phyloP scores from a whole-genome alignment of 2,797 vertebrate genomes.

The Danio tinwini region DNA sequence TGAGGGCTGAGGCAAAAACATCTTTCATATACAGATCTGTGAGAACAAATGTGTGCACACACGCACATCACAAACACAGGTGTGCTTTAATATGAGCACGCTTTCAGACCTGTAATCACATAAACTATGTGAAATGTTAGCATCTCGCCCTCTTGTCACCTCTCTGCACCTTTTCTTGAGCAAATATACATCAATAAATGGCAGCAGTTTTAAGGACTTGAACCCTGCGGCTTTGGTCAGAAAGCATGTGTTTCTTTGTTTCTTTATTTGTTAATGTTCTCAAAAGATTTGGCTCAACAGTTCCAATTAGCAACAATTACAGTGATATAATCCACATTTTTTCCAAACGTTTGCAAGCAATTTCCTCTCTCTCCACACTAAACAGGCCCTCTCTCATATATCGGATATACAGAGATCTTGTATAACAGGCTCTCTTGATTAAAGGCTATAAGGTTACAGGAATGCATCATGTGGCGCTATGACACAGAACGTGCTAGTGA shows the following conservation, averaged over 20 bases:
- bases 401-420: conserved; percentile 28
- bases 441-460: conserved; percentile 28
- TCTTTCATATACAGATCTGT: not conserved
- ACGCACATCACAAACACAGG: conserved; percentile 38
- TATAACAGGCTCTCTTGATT: conserved; percentile 34
- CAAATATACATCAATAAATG: conserved; percentile 34
- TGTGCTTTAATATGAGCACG: not conserved
- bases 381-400: conserved; percentile 23
- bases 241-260: conserved; percentile 18
- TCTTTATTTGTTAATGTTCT: conserved; percentile 37
- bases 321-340: conserved; percentile 39
- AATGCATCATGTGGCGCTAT: not conserved
- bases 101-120: conserved; percentile 23
- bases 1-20: conserved; percentile 2
- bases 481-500: conserved; percentile 37
- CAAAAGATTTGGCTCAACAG: conserved; percentile 40
- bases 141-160: not conserved
- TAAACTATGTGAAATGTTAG: conserved; percentile 9
- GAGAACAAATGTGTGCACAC: conserved; percentile 10
- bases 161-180: conserved; percentile 9
- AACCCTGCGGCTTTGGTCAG: conserved; percentile 8
- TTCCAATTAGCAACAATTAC: conserved; percentile 40
- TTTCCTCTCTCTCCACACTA: conserved; percentile 10
- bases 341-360: conserved; percentile 23
- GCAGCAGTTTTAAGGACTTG: conserved; percentile 14